Evolutionary conservation across 2,113 vertebrate species (phyloP).

Genomic region (Entelurus aequoreus): DNA sequence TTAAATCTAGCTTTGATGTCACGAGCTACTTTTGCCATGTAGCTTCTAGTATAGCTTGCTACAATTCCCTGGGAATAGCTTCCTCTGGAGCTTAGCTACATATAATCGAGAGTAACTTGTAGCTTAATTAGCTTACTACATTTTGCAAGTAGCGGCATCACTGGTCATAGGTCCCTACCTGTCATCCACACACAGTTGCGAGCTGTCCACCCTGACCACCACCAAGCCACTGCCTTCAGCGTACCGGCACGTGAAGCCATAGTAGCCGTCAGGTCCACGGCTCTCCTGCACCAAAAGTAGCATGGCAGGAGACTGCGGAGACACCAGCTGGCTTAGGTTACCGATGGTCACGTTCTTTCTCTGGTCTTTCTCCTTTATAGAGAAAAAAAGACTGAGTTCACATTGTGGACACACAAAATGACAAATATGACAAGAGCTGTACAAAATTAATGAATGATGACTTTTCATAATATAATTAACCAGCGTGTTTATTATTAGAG

Average conservation of each 20-base stretch:
- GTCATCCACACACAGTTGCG: conserved; percentile 60
- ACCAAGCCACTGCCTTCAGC: conserved; percentile 55
- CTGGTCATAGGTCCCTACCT: conserved; percentile 45
- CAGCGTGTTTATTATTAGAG: too few relatives aligned
- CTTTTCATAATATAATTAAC: too few relatives aligned
- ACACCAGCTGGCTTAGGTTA: conserved; percentile 64
- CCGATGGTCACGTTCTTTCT: conserved; percentile 40
- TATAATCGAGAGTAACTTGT: too few relatives aligned
- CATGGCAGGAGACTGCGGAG: conserved; percentile 58
- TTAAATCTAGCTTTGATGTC: too few relatives aligned
- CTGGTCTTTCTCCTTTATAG: conserved; percentile 49
- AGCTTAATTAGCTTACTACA: too few relatives aligned
- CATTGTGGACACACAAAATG: not conserved
- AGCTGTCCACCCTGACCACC: conserved; percentile 46
- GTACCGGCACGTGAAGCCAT: conserved; percentile 45
- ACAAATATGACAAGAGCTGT: not conserved
- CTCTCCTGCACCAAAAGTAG: conserved; percentile 59
- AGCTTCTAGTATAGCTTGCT: too few relatives aligned
- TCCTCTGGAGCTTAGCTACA: too few relatives aligned
- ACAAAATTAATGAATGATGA: too few relatives aligned
- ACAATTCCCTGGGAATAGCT: too few relatives aligned
- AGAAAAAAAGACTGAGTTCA: not conserved
- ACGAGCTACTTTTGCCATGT: too few relatives aligned
- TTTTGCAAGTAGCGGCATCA: too few relatives aligned
- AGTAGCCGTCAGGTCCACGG: conserved; percentile 41